Percentiles rank a stretch among this genome's conserved stretches.
phyloP scores from a whole-genome alignment of 2,113 vertebrate species.

The Nibea albiflora region DNA sequence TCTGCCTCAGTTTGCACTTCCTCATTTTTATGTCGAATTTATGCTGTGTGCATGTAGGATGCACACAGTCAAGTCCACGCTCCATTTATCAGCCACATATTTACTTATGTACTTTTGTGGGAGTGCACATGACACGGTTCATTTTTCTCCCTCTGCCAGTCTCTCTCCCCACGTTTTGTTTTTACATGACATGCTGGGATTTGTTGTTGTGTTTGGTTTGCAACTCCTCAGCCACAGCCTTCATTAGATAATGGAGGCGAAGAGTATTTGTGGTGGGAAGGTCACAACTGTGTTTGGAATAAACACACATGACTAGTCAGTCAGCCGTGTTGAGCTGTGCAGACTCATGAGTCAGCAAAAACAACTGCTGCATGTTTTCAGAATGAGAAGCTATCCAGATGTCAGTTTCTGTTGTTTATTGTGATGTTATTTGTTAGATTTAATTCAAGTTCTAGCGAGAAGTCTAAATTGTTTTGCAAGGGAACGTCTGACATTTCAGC shows the following conservation, averaged over 20 bases:
- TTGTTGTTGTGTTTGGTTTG: slow-evolving; percentile 72
- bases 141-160: slow-evolving; percentile 24
- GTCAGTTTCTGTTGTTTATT: neutral
- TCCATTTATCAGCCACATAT: slow-evolving; percentile 44
- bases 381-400: neutral
- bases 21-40: slow-evolving; percentile 34
- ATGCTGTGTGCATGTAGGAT: slow-evolving; percentile 35
- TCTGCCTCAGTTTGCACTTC: slow-evolving; percentile 34
- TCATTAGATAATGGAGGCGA: slow-evolving; percentile 68
- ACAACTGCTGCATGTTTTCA: slow-evolving; percentile 18
- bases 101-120: slow-evolving; percentile 33
- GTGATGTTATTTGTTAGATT: neutral
- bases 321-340: slow-evolving; percentile 29
- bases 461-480: neutral
- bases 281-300: slow-evolving; percentile 70
- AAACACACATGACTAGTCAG: slow-evolving; percentile 56
- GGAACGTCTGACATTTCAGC: neutral
- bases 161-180: slow-evolving; percentile 49
- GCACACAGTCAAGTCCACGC: slow-evolving; percentile 2
- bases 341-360: slow-evolving; percentile 56
- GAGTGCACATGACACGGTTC: slow-evolving; percentile 49
- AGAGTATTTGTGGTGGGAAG: slow-evolving; percentile 62
- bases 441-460: neutral
- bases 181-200: slow-evolving; percentile 65
- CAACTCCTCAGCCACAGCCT: slow-evolving; percentile 57